Base-by-base conservation (phyloP, 2,797 vertebrate species). In the Sebastes nivosus region DNA sequence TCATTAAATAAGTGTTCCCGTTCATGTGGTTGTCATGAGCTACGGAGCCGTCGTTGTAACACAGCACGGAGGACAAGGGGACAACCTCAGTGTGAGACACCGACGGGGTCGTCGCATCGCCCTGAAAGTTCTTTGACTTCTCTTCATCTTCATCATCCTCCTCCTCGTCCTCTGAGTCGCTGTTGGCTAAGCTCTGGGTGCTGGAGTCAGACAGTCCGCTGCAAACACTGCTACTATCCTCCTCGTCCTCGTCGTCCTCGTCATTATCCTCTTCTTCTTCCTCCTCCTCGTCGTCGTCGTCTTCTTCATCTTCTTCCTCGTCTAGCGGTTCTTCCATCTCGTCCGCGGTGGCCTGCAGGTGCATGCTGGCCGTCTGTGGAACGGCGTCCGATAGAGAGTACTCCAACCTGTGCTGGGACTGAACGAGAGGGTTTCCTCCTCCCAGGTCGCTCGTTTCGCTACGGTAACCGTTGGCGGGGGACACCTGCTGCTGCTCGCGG, bases 151-250 rank as follows among this genome's bases (percentile, higher is more conserved):
- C 97, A 0, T 95, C 95, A 3, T 96, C 95, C 0, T 96, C 96
- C 6, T 97, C 97, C 22, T 98, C 98, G 2, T 99, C 98, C 74
- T 99, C 98, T 0, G 98, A 98, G 91, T 99, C 97, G 13, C 97
- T 99, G 83, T 97, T 97, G 0, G 97, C 97, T 87, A 99, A 94
- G 93, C 98, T 99, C 87, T 99, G 98, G 0, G 98, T 98, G 94
- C 98, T 99, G 36, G 98, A 99, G 93, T 99, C 99, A 0, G 98
- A 99, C 82, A 98, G 95, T 11, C 96, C 97, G 1, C 98, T 99
- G 92, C 98, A 99, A 81, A 99, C 95, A 61, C 99, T 99, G 94
- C 98, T 99, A n/a, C 97, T 98, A 6, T 99, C 98, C 50, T 96
- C 96, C n/a, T 96, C 95, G 0, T 95, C 94, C 1, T 96, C 95